Evolutionary conservation across 1,140 invertebrate species (phyloP), one percentile per base, ranked within the genome.

Genomic region (Trachymyrmex septentrionalis): DNA sequence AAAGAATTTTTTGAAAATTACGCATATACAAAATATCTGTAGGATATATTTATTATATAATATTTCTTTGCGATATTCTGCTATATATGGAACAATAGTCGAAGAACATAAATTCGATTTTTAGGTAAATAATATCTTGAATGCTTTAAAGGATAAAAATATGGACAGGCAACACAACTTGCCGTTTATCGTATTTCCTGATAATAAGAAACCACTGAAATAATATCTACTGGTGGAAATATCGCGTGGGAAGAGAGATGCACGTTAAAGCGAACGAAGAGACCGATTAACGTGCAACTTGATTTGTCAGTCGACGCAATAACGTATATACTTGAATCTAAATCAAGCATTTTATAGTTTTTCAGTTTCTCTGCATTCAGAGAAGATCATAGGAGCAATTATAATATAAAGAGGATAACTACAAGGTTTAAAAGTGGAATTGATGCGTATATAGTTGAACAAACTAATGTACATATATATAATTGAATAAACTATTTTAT

Each of bases 241-340:
- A 53, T 76, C 73, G 3, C 16, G 21, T 10, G 53, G 34, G 38
- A 44, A 61, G 16, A 6, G 34, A 59, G 30, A 34, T 55, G 1
- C 9, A 57, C 27, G 27, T 73, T 7, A 16, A 73, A 57, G 27
- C 9, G 24, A 57, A 38, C n/a, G 27, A 75, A 24, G 12, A 34
- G 24, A 1, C 16, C 21, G 19, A 69, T 81, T 80, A 67, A 38
- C n/a, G 48, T 38, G 64, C n/a, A 71, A 44, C 30, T 81, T 34
- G 44, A 71, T 71, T 69, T 69, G 21, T 30, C 21, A 57, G n/a
- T 30, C 19, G 44, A 10, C 48, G 9, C 30, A 7, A 2, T 50
- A 50, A 50, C 4, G 4, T 16, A 50, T 16, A 50, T 50, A 16
- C 14, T 14, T 50, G 7, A 5, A 50, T 9, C 3, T 14, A 50